Base-by-base conservation (phyloP, 2,113 vertebrate species). In the Aptenodytes patagonicus region DNA sequence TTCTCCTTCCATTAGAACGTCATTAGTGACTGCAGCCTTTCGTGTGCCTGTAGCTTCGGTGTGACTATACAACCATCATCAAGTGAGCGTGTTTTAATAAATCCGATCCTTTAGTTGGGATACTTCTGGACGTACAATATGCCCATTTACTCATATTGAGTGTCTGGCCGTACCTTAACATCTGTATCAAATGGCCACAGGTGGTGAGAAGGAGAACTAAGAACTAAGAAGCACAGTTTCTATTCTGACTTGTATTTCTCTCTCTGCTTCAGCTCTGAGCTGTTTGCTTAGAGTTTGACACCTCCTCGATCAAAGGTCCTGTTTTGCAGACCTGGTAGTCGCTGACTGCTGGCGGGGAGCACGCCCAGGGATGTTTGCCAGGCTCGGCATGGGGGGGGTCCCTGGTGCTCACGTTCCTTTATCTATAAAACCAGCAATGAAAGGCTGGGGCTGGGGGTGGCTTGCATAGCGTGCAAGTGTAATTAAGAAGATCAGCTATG, bases 401-500 rank as follows among this genome's bases (percentile, higher is more conserved):
- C 34, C 28, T 62, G 54, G 25, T 92, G 87, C 66, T 80, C 11
- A 0, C 66, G 46, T 79, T 91, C 28, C 78, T 78, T 61, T 69
- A 57, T 93, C 90, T 91, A 0, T 71, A 54, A 87, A 93, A 68
- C 36, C 88, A 86, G 73, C 69, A 68, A 66, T 17, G 46, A 88
- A 57, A 72, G 32, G n/a, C 69, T 57, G 69, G 54, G 38, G 55
- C 70, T 58, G 66, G 54, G 68, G 64, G 40, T 79, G 64, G 46
- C 36, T 77, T 70, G 36, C 11, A 2, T 9, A 11, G 61, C 25
- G 34, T 31, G 49, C 12, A 25, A 85, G 68, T 83, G 79, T 94
- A 93, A 95, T 97, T 94, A 90, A 88, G 51, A 89, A 58, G 91
- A 93, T 86, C 60, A 95, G 77, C 84, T 60, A 13, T 61, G 83